Base-by-base conservation (phyloP, 2,113 vertebrate species). In the Oryzias celebensis region DNA sequence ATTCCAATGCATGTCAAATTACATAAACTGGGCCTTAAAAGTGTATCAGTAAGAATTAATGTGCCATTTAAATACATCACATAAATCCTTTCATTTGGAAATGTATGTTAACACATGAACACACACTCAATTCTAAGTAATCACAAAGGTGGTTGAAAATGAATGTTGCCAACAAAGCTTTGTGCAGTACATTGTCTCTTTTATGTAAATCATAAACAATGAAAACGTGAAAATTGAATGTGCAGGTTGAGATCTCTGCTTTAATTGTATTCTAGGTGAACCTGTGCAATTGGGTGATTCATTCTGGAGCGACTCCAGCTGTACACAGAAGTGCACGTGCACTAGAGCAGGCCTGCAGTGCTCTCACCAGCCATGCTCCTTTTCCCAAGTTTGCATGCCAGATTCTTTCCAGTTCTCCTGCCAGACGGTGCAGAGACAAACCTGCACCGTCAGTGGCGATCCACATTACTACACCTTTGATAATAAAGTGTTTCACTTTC, bases 381-480 rank as follows among this genome's bases (percentile, higher is more conserved):
- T 52, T 23, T 84, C 85, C 24, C 81, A 89, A 69, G 53, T 59
- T 16, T 89, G 89, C 53, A 71, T 3, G 3, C 31, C 36, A 1
- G 28, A 50, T 17, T 20, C 58, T 13, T 80, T 83, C 47, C 75
- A 72, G 22, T 84, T 82, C 8, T 36, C 60, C 41, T 89, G 86
- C 56, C 68, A 76, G 76, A 77, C 83, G 0, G 64, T 88, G 22
- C 76, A 24, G 22, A 70, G 79, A 16, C 6, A 52, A 1, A 73
- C 80, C 20, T 92, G 91, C 78, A 87, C 63, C 18, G 67, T 88
- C 48, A 72, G 62, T 50, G 85, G 87, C 0, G 88, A 90, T 63
- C 82, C 81, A 5, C 90, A 91, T 71, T 91, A 89, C 73, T 73
- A 65, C 46, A 91, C 85, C n/a, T 90, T 91, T 13, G 91, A 92